Evolutionary conservation across 2,888 invertebrate species (phyloP).

Genomic region (Dinocampus coccinellae): DNA sequence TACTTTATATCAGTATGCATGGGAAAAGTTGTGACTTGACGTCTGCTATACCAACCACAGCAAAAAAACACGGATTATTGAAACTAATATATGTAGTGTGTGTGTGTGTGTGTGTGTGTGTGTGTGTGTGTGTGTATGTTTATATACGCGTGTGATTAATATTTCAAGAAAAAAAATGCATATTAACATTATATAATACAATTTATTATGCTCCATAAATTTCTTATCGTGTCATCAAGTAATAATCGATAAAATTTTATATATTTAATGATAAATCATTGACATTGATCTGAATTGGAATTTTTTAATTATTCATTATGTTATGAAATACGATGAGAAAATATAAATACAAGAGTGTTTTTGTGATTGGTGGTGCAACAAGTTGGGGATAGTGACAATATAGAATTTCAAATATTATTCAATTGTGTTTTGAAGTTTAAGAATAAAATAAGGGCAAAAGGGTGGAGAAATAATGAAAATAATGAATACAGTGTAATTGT

Average conservation of each 20-base stretch:
- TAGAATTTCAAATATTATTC: no score
- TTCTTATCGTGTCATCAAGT: not conserved
- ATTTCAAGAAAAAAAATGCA: not conserved
- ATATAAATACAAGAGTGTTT: no score
- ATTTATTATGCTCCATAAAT: conserved; percentile 9
- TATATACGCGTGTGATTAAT: conserved; percentile 7
- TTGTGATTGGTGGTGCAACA: no score
- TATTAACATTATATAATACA: not conserved
- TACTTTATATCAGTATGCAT: conserved; percentile 54
- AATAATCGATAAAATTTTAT: not conserved
- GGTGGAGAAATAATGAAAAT: no score
- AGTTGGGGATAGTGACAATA: no score
- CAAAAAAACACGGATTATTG: conserved; percentile 12
- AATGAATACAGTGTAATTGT: not conserved
- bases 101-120: conserved; percentile 1
- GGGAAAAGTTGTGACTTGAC: conserved; percentile 51
- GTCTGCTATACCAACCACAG: conserved; percentile 22
- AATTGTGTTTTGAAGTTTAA: no score
- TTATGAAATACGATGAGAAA: not conserved
- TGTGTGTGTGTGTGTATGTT: not conserved
- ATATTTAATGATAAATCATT: not conserved
- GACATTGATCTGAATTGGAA: no score
- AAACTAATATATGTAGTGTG: conserved; percentile 6
- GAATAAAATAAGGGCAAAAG: no score
- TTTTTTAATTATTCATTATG: not conserved